phyloP scores from a whole-genome alignment of 2,888 invertebrate genomes.

The Oasisia sp. region DNA sequence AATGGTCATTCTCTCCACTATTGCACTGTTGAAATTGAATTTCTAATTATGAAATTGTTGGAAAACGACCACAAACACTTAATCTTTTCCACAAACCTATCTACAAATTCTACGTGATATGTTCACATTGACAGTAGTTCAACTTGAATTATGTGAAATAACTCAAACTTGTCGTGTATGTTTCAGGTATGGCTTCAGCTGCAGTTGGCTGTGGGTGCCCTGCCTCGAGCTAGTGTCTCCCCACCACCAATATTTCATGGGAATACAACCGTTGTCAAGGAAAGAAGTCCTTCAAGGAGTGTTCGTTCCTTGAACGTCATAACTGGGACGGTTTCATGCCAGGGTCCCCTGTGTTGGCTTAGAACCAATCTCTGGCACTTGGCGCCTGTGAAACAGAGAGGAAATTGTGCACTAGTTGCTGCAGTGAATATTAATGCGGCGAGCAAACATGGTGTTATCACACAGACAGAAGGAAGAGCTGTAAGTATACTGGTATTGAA shows the following conservation, averaged over 20 bases:
- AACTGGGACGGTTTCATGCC: background rate
- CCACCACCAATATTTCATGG: background rate
- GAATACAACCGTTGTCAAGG: background rate
- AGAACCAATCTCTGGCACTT: background rate
- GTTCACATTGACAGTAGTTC: no score
- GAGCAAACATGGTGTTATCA: conserved; percentile 36
- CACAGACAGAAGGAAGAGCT: conserved; percentile 39
- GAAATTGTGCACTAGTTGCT: background rate
- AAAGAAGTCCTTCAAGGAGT: background rate
- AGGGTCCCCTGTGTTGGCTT: background rate
- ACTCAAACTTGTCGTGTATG: background rate
- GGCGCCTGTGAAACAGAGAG: background rate
- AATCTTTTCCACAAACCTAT: no score
- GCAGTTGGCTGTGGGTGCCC: background rate
- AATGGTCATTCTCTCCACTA: no score
- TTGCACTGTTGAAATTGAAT: no score
- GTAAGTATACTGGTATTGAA: conserved; percentile 30
- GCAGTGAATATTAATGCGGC: conserved; percentile 6
- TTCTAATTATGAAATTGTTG: no score
- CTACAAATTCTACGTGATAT: no score
- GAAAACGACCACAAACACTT: no score
- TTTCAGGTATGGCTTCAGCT: conserved; percentile 17
- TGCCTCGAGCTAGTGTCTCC: conserved; percentile 6
- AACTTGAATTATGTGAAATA: background rate
- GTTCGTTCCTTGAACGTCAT: background rate